Percentiles rank a stretch among this genome's conserved stretches.
Evolutionary conservation across 2,113 vertebrate genomes (phyloP).

Genomic region (Cricetomys ansorgei): DNA sequence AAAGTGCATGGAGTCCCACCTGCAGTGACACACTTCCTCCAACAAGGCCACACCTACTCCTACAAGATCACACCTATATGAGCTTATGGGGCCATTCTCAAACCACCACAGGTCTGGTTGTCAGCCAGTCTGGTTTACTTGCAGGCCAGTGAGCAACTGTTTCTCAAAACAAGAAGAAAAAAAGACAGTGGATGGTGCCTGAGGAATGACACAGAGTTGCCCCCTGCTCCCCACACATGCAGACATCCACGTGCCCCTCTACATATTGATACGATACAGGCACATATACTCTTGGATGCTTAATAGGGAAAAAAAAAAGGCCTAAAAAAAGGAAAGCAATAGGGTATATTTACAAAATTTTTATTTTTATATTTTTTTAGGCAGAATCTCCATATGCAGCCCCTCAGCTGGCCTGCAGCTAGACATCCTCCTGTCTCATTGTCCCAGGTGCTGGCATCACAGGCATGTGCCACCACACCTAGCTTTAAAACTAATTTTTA

Average conservation of each 20-base stretch:
- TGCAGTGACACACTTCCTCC: not conserved
- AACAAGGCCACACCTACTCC: not conserved
- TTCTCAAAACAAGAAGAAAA: not conserved
- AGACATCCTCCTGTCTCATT: not conserved
- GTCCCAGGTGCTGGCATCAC: not conserved
- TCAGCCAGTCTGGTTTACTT: not conserved
- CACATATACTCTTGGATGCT: not conserved
- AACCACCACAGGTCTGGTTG: not conserved
- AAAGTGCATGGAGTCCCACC: too few species aligned
- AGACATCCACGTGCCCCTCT: not conserved
- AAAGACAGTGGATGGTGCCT: not conserved
- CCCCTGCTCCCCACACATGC: not conserved
- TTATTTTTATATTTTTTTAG: not conserved
- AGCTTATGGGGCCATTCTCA: not conserved
- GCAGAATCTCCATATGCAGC: not conserved
- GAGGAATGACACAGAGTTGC: not conserved
- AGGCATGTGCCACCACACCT: not conserved
- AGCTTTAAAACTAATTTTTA: not conserved
- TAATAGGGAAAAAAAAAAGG: not conserved
- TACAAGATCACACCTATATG: not conserved
- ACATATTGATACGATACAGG: not conserved
- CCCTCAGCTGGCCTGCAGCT: not conserved
- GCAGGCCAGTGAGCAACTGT: not conserved
- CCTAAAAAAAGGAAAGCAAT: not conserved
- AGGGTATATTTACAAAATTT: not conserved